Evolutionary conservation across 1,140 invertebrate genomes (phyloP), one percentile per base, ranked within the genome.

Genomic region (Manduca sexta): DNA sequence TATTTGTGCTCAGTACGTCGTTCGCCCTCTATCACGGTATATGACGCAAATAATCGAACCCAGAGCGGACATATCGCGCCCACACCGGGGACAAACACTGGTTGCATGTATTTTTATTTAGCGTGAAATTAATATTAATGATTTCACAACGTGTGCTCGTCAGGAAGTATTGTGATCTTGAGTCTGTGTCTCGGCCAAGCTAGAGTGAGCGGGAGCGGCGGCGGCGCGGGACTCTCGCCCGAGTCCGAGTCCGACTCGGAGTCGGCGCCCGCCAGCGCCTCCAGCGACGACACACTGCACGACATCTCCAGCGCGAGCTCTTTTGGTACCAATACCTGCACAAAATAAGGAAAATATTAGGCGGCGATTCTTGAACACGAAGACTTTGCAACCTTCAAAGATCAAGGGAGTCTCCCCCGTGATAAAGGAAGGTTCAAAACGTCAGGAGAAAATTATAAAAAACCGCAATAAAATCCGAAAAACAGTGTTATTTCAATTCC

Each of bases 201-300:
- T 2, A 61, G 47, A 4, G 51, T 49, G 39, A 50, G 53, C 1
- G 52, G 54, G 4, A 73, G 26, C 0, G 60, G 17, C 11, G 63
- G 60, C 0, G 71, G 12, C 45, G 49, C 7, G 47, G 30, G 1
- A 59, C 56, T 48, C 16, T 75, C 75, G 7, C 53, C 60, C 5
- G n/a, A n/a, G n/a, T n/a, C n/a, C n/a, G n/a, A n/a, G n/a, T 73
- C 74, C 0, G 63, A 56, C 54, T 76, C 73, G 0, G 69, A 74
- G 59, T 76, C 77, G 0, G 59, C 56, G 2, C 60, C 69, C 0
- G 60, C 60, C 3, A 82, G 61, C 0, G 14, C 33, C 0, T 58
- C 39, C 10, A 78, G 55, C 0, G 43, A 11, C 0, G 64, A 30
- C 5, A 73, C 64, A 12, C 63, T 46, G 1, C 48, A 21, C 0